These are phyloP conservation scores for Bembecia ichneumoniformis DNA, from an alignment of 2,888 invertebrate genomes.

Conservation along the genomic window DNA sequence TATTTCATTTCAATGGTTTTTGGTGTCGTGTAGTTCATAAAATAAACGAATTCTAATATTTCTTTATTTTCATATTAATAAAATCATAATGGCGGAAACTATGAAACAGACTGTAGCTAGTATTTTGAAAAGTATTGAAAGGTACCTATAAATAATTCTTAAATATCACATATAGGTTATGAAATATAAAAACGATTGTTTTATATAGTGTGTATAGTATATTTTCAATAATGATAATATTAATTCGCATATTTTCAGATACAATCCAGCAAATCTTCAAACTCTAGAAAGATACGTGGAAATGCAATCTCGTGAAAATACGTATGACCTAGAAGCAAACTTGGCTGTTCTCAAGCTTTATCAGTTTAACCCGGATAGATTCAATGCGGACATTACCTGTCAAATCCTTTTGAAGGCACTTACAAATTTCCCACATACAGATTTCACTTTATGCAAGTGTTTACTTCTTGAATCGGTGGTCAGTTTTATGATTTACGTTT, in stretches of 20 bases:
- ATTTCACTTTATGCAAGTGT: slow-evolving; percentile 98
- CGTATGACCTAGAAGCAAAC: slow-evolving; percentile 97
- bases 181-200: background rate
- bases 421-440: slow-evolving; percentile 97
- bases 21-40: no score
- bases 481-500: slow-evolving; percentile 15
- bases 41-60: no score
- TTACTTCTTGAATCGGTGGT: slow-evolving; percentile 82
- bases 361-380: slow-evolving; percentile 93
- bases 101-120: slow-evolving; percentile 89
- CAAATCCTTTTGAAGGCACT: slow-evolving; percentile 95
- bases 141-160: slow-evolving; percentile 66
- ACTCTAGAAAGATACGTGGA: slow-evolving; percentile 94
- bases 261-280: slow-evolving; percentile 95
- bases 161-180: background rate
- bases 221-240: slow-evolving; percentile 1
- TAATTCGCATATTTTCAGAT: slow-evolving; percentile 69
- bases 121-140: slow-evolving; percentile 93
- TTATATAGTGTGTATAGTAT: background rate
- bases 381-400: slow-evolving; percentile 87
- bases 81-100: slow-evolving; percentile 78
- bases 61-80: background rate
- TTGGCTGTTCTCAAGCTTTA: slow-evolving; percentile 96
- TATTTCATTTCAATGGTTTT: no score
- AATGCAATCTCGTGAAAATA: slow-evolving; percentile 92